Base-by-base conservation (phyloP, 2,797 vertebrate genomes). In the Neopelma chrysocephalum region DNA sequence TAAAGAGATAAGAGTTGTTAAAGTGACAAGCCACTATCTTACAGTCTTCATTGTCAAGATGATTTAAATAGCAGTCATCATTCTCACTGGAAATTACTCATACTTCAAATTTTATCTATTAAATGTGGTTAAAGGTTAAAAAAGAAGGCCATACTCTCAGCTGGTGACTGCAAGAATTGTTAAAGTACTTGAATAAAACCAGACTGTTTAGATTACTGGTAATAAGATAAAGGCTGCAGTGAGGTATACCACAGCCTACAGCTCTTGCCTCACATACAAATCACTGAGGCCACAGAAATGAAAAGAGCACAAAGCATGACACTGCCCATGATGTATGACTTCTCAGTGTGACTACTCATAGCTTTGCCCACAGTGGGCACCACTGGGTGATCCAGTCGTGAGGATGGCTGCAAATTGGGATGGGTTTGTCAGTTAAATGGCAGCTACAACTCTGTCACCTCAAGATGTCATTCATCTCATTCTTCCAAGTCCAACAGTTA, bases 381-480 rank as follows among this genome's bases (percentile, higher is more conserved):
- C 3, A 6, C 65, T 34, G 31, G 29, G 29, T 0, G 0, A 14
- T 26, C 15, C 0, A 0, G 10, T 32, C 2, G 0, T 19, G 20
- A 83, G 40, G 19, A 45, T 34, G 22, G 34, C 50, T 78, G 73
- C 45, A 76, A 51, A 22, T 9, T 47, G 65, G 22, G 20, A 45
- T 1, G 2, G 38, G 8, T 31, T 32, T 58, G 60, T 53, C 29
- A 66, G 8, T 56, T 47, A 62, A 80, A 82, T 3, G 20, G 48
- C 25, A 91, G 38, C 51, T 82, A 47, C 54, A 85, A 14, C 22
- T 47, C 36, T 57, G 27, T 23, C 60, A 80, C 0, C 0, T 26
- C 54, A 58, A 26, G 25, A 23, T 2, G 3, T 26, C 25, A 51
- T 34, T 92, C 4, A 26, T 45, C 58, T 91, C 7, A 40, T 62